Base-by-base conservation (phyloP, 2,797 vertebrate genomes). In the Enteromius trimaculatus region DNA sequence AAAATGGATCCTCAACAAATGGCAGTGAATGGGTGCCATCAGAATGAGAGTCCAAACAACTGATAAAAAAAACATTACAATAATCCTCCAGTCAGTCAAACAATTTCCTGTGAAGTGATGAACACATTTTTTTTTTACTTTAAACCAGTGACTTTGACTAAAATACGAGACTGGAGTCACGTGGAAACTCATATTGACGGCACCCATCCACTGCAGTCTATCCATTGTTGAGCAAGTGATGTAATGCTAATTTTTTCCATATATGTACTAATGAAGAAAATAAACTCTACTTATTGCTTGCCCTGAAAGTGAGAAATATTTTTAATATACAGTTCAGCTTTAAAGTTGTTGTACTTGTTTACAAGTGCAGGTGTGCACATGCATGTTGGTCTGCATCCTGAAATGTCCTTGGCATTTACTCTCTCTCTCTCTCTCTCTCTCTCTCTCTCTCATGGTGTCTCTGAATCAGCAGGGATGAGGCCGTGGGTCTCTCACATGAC, bases 341-440 rank as follows among this genome's bases (percentile, higher is more conserved):
- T 55, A 37, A 9, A n/a, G 21, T 9, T 51, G 11, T 42, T 39
- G 2, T 21, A 16, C 47, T 51, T 83, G 10, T 74, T 79, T 75
- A 79, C 39, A 62, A 80, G 55, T 58, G 26, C 69, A 44, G 68
- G 47, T 58, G 37, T 44, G 31, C 42, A 17, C 65, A 58, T 71
- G 62, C 79, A 86, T 81, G 49, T 82, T 53, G 83, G 60, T 64
- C 62, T 81, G 21, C 55, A 44, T 16, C 16, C 76, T 79, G 21
- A 71, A 74, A 71, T 70, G 71, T 17, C 68, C 51, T 74, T 87
- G 79, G 72, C 84, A 51, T 81, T 64, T 58, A 55, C 19, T 26
- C n/a, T 26, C 58, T 62, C 29, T 55, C 42, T 64, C n/a, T 31
- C n/a, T 55, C 2, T 7, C 34, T 51, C 49, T 60, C 21, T 64